Base-by-base conservation (phyloP, 2,113 vertebrate genomes). In the Centrocercus urophasianus region DNA sequence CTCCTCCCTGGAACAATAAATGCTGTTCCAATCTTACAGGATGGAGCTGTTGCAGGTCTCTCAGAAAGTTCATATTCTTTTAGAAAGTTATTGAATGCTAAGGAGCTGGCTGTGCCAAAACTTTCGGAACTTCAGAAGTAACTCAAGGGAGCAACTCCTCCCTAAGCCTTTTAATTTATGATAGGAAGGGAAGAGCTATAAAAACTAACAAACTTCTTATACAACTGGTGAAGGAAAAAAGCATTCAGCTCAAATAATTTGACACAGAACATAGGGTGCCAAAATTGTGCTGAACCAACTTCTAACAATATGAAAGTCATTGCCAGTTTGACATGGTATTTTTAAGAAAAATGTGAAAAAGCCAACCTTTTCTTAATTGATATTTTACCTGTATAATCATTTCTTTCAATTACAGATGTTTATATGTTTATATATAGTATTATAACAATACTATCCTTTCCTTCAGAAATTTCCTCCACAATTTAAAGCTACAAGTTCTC, bases 141-240 rank as follows among this genome's bases (percentile, higher is more conserved):
- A 81, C 86, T 88, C 72, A 0, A 79, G 86, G 84, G 88, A 95
- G 52, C 43, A 77, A 88, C 86, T 89, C 86, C 93, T 96, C 93
- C 87, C 86, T 91, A 66, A 89, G 70, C 73, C 50, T 86, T 96
- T 93, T 96, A 94, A 96, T 95, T 96, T 95, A 93, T 86, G 50
- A 90, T 86, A 88, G 79, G 63, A 86, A 94, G 65, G 54, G 86
- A 95, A 94, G 65, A 92, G 45, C 72, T 95, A 71, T 75, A 94
- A 94, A 93, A 94, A 61, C 57, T 89, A 93, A 92, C 79, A 93
- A 92, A 92, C 45, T 86, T 93, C 66, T 95, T 81, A 81, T 56
- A 94, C 92, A 92, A 89, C 54, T 13, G 5, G 54, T 73, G 71
- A 92, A 86, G 59, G 34, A 85, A 95, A 83, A 82, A 78, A 86